Percentiles rank a stretch among this genome's conserved stretches.
phyloP scores from a whole-genome alignment of 2,113 vertebrate genomes.

The Grammomys dolichurus region DNA sequence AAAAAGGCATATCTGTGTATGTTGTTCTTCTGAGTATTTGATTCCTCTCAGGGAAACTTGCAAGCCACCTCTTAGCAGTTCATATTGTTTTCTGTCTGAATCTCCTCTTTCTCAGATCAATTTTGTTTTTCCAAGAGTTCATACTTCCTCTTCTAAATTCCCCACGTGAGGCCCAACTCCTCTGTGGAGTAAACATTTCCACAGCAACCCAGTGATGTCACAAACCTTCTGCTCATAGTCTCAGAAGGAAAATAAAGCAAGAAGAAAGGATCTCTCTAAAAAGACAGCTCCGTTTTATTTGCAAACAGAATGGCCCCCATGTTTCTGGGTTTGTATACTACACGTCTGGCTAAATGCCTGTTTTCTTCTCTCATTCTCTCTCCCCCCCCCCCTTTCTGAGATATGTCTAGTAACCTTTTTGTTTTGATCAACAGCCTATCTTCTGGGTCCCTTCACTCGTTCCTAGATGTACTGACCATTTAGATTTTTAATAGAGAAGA shows the following conservation, averaged over 20 bases:
- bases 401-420: slow-evolving; percentile 42
- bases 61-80: slow-evolving; percentile 23
- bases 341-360: slow-evolving; percentile 59
- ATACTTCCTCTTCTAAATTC: slow-evolving; percentile 60
- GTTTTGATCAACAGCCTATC: slow-evolving; percentile 11
- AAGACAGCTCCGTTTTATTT: slow-evolving; percentile 27
- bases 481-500: slow-evolving; percentile 49
- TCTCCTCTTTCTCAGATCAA: slow-evolving; percentile 50
- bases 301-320: not conserved
- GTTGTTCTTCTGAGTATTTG: slow-evolving; percentile 17
- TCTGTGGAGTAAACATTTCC: slow-evolving; percentile 65
- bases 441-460: slow-evolving; percentile 4
- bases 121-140: slow-evolving; percentile 72
- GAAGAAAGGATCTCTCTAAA: not conserved
- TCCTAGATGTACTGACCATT: slow-evolving; percentile 20
- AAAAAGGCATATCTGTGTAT: slow-evolving; percentile 43
- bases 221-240: not conserved
- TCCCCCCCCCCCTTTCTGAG: slow-evolving; percentile 16
- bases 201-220: slow-evolving; percentile 47
- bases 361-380: not conserved
- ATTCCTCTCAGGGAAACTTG: slow-evolving; percentile 31
- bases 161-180: slow-evolving; percentile 10
- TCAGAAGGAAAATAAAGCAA: slow-evolving; percentile 55
- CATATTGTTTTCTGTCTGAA: slow-evolving; percentile 44
- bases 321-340: not conserved